Conservation (phyloP, 2,797 vertebrate genomes). For the Sebastes itinus region DNA sequence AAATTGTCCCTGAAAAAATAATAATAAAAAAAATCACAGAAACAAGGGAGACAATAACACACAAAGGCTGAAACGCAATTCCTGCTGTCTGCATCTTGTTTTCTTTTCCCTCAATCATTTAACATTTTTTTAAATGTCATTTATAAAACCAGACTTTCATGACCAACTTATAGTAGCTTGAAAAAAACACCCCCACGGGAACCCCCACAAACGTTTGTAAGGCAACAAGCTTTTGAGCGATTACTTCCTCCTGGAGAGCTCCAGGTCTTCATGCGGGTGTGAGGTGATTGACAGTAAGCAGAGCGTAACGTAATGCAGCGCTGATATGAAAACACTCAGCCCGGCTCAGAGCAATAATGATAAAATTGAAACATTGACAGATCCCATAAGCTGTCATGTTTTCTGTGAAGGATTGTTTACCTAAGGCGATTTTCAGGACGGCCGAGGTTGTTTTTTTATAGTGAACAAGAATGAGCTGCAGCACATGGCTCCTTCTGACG, state of each 20-base stretch:
- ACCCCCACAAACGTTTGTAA: neutral
- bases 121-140: neutral
- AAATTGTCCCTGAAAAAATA: constrained; percentile 29
- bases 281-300: constrained; percentile 54
- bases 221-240: constrained; percentile 8
- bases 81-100: neutral
- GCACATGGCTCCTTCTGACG: constrained; percentile 1
- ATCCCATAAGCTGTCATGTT: constrained; percentile 51
- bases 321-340: constrained; percentile 34
- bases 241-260: constrained; percentile 38
- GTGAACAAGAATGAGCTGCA: constrained; percentile 21
- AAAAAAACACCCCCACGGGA: neutral
- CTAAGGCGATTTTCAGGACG: constrained; percentile 16
- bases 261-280: constrained; percentile 29
- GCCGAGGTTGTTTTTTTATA: constrained; percentile 22
- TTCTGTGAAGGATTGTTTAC: constrained; percentile 54
- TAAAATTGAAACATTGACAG: constrained; percentile 32
- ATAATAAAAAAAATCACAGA: neutral
- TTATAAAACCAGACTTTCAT: neutral
- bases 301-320: constrained; percentile 5
- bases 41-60: neutral
- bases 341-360: constrained; percentile 3
- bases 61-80: neutral
- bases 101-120: neutral
- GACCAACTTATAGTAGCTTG: neutral